Evolutionary conservation across 2,888 invertebrate species (phyloP), one percentile per base, ranked within the genome.

Genomic region (Orchesellides sinensis): DNA sequence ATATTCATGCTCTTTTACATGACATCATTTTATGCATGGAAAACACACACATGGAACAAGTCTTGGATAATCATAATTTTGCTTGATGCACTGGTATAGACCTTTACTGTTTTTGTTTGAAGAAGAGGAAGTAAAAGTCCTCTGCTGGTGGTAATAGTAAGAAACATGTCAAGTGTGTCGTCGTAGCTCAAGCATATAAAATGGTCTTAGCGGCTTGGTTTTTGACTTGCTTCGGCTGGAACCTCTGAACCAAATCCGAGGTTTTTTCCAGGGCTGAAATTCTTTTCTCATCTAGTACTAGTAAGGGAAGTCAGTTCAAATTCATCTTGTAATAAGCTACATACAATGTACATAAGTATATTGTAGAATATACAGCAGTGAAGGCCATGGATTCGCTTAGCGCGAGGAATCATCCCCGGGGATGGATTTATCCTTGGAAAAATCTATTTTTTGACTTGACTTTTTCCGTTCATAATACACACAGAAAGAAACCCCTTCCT

Each of bases 1-100:
- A 19, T 68, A 21, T 59, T 69, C 68, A 25, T 56, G 74, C 5
- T 49, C 47, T n/a, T n/a, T n/a, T n/a, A n/a, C 17, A 27, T 32
- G 65, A 35, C 49, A 61, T 65, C 25, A 54, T 54, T 65, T 74
- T 74, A 73, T 61, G 61, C 45, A 59, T 59, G 72, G 10, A 66
- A 32, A 32, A 12, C n/a, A n/a, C n/a, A n/a, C n/a, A n/a, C n/a
- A 17, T n/a, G 40, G 40, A 32, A 10, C 32, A 32, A n/a, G n/a
- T 32, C 5, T 40, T 40, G 40, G 10, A 5, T 40, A 40, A n/a
- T 5, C 14, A 40, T n/a, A 5, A 40, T 40, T 40, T 32, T 6
- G 10, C 6, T 32, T 32, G 2, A 14, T 14, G 10, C 40, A 40
- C n/a, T 5, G 2, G 40, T n/a, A 40, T 40, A 40, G 40, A 40